phyloP scores from a whole-genome alignment of 2,888 invertebrate species.

The Cerceris ruficornis region DNA sequence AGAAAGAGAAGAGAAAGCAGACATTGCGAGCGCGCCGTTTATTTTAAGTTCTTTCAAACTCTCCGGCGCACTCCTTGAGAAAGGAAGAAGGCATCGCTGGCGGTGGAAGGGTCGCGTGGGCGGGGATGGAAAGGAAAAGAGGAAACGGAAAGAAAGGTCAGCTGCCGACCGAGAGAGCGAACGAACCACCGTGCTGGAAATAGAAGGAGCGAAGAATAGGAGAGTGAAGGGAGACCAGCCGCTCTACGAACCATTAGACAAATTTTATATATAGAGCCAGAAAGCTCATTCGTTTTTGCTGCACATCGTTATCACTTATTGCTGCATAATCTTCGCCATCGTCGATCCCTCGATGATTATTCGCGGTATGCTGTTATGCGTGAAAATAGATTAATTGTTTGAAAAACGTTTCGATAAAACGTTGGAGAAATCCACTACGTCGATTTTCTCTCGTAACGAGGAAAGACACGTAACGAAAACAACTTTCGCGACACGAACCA shows the following conservation, averaged over 20 bases:
- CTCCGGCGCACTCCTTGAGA: conserved; percentile 57
- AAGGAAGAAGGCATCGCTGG: conserved; percentile 48
- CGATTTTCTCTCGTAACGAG: conserved; percentile 19
- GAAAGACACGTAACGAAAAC: conserved; percentile 29
- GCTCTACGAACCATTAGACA: conserved; percentile 77
- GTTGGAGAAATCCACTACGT: neutral
- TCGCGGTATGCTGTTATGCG: neutral
- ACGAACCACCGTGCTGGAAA: conserved; percentile 60
- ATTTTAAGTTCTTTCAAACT: conserved; percentile 78
- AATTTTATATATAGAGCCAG: conserved; percentile 77
- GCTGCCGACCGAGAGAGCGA: conserved; percentile 40
- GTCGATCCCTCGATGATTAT: conserved; percentile 46
- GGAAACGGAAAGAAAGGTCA: conserved; percentile 53
- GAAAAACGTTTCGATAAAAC: neutral
- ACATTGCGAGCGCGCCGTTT: conserved; percentile 67
- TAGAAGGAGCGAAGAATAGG: conserved; percentile 58
- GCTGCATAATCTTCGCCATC: conserved; percentile 44
- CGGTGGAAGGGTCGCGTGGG: conserved; percentile 17
- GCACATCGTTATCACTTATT: conserved; percentile 53
- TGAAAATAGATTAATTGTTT: neutral
- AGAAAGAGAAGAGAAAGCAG: conserved; percentile 53
- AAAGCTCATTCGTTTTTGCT: conserved; percentile 67
- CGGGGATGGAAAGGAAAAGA: conserved; percentile 40
- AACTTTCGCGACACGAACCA: conserved; percentile 54
- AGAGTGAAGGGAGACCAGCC: conserved; percentile 41